These are phyloP conservation scores for Perca flavescens DNA, from an alignment of 2,113 vertebrate genomes.

Conservation along the genomic window DNA sequence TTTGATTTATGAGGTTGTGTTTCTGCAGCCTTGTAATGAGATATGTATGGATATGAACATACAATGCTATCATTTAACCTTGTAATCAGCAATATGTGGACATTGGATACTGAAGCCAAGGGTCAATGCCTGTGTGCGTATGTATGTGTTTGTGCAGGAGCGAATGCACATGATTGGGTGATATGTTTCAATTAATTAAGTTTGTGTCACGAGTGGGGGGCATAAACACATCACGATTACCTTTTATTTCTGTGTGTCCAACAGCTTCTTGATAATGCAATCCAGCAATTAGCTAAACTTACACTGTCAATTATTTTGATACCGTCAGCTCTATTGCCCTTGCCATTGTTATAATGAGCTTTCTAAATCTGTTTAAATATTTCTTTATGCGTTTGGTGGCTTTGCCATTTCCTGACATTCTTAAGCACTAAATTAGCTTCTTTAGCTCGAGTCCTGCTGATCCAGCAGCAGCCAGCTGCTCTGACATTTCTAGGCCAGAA, in stretches of 20 bases:
- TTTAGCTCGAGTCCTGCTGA: constrained; percentile 49
- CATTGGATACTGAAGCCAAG: constrained; percentile 45
- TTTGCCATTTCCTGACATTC: constrained; percentile 51
- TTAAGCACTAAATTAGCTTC: constrained; percentile 42
- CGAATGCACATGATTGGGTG: constrained; percentile 23
- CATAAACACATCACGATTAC: constrained; percentile 21
- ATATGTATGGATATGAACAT: constrained; percentile 52
- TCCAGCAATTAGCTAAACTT: constrained; percentile 20
- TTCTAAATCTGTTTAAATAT: constrained; percentile 30
- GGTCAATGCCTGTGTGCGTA: constrained; percentile 22
- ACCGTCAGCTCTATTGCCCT: background rate
- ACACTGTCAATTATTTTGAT: constrained; percentile 18
- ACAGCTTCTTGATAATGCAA: constrained; percentile 12
- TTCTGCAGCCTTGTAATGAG: constrained; percentile 55
- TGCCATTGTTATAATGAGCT: constrained; percentile 4
- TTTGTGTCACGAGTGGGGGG: constrained; percentile 4
- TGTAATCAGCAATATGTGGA: constrained; percentile 68
- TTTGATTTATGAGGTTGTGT: constrained; percentile 57
- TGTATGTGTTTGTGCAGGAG: constrained; percentile 10
- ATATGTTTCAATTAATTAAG: constrained; percentile 49
- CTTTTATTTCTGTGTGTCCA: constrained; percentile 1
- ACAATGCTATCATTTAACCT: constrained; percentile 62
- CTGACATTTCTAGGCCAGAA: constrained; percentile 70
- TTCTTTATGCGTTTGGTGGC: constrained; percentile 21
- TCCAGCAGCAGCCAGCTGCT: constrained; percentile 44